These are phyloP conservation scores for Sturmia bella DNA, from an alignment of 2,888 invertebrate genomes.

Conservation along the genomic window DNA sequence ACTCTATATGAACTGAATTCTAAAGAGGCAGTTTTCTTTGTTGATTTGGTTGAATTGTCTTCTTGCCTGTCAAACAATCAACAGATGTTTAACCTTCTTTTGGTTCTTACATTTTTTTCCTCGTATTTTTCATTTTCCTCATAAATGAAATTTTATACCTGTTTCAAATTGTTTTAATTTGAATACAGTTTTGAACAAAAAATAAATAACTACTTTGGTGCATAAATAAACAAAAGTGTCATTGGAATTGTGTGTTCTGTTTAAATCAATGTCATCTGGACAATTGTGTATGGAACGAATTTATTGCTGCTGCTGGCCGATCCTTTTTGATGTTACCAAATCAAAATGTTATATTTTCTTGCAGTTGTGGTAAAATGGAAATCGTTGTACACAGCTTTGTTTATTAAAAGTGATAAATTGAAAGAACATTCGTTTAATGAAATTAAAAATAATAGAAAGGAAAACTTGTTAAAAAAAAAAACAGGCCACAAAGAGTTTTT, in stretches of 20 bases:
- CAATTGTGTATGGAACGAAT: conserved; percentile 44
- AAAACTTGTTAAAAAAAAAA: too few relatives aligned
- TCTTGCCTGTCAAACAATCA: conserved; percentile 28
- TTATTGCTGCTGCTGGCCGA: conserved; percentile 29
- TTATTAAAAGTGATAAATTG: too few relatives aligned
- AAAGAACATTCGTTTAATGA: too few relatives aligned
- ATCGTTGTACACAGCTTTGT: not conserved
- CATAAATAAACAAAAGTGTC: conserved; percentile 72
- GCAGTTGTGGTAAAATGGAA: not conserved
- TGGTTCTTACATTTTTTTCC: not conserved
- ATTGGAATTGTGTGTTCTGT: conserved; percentile 74
- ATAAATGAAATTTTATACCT: conserved; percentile 33
- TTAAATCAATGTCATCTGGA: conserved; percentile 77
- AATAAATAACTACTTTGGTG: not conserved
- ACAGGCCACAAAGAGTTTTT: too few relatives aligned
- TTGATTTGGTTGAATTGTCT: not conserved
- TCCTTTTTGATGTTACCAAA: conserved; percentile 44
- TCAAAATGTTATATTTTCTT: conserved; percentile 60
- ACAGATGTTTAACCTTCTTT: conserved; percentile 61
- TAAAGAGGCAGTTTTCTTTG: conserved; percentile 5
- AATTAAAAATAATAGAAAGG: too few relatives aligned
- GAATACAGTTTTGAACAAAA: conserved; percentile 7
- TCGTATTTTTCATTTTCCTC: conserved; percentile 19
- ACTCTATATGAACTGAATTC: too few relatives aligned
- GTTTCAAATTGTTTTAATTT: conserved; percentile 31